Evolutionary conservation across 2,888 invertebrate species (phyloP).

Genomic region (Dexiosoma caninum): DNA sequence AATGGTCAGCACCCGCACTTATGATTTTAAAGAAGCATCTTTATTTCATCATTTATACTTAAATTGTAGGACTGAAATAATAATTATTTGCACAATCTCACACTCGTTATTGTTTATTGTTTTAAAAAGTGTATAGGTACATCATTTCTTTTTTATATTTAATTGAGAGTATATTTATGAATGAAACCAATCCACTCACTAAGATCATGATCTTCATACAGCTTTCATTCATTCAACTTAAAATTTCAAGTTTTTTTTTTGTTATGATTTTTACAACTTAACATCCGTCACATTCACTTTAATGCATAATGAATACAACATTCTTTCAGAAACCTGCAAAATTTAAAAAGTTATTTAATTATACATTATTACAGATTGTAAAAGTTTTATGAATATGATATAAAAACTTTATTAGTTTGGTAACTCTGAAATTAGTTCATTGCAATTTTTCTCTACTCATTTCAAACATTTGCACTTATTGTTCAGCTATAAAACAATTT

Average conservation of each 20-base stretch:
- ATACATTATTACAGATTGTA: neutral
- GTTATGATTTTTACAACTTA: slow-evolving; percentile 7
- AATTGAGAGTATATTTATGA: slow-evolving; percentile 22
- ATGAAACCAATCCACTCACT: slow-evolving; percentile 50
- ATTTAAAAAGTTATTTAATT: slow-evolving; percentile 34
- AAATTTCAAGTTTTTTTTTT: slow-evolving; percentile 2
- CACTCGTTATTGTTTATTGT: slow-evolving; percentile 20
- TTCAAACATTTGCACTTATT: too few species aligned
- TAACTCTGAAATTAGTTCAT: too few species aligned
- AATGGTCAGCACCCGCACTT: slow-evolving; percentile 62
- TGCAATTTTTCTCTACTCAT: too few species aligned
- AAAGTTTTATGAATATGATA: neutral
- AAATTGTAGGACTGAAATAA: slow-evolving; percentile 20
- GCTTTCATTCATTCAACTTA: slow-evolving; percentile 47
- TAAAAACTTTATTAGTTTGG: slow-evolving; percentile 13
- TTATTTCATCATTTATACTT: slow-evolving; percentile 27
- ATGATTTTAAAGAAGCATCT: slow-evolving; percentile 24
- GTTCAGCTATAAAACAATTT: too few species aligned
- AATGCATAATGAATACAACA: slow-evolving; percentile 32
- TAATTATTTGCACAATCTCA: slow-evolving; percentile 50
- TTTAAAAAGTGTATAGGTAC: slow-evolving; percentile 37
- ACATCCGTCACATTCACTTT: slow-evolving; percentile 51
- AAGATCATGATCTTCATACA: slow-evolving; percentile 17
- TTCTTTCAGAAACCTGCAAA: slow-evolving; percentile 57
- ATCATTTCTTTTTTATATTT: slow-evolving; percentile 43